These are phyloP conservation scores for Ruditapes philippinarum DNA, from an alignment of 1,140 invertebrate genomes.

Conservation along the genomic window DNA sequence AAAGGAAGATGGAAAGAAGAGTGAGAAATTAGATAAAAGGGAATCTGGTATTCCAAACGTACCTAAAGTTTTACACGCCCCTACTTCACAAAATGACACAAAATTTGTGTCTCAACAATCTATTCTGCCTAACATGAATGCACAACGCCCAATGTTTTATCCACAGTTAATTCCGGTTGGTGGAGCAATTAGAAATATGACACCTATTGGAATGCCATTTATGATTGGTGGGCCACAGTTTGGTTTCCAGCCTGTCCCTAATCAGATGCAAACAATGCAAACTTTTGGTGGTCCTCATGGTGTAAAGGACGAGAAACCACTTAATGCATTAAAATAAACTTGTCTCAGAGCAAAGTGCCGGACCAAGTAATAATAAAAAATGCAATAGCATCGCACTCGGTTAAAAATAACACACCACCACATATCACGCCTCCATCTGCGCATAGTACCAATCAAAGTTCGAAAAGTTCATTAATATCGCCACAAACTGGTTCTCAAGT, in stretches of 20 bases:
- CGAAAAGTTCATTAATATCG: constrained; percentile 29
- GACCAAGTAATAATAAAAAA: constrained; percentile 8
- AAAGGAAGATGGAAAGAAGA: background rate
- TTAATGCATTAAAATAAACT: constrained; percentile 45
- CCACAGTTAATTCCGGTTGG: constrained; percentile 56
- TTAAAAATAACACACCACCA: background rate
- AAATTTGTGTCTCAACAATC: constrained; percentile 11
- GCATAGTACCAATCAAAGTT: constrained; percentile 13
- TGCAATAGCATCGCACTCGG: constrained; percentile 5
- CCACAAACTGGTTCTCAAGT: background rate
- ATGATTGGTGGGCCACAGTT: constrained; percentile 40
- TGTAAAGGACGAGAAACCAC: constrained; percentile 40
- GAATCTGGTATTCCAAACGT: background rate
- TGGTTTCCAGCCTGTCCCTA: constrained; percentile 22
- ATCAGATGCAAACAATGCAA: constrained; percentile 22
- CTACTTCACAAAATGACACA: background rate
- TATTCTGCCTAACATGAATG: constrained; percentile 24
- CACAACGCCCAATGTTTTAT: constrained; percentile 52
- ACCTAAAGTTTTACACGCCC: background rate
- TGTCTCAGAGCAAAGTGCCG: constrained; percentile 7
- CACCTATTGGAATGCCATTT: constrained; percentile 58
- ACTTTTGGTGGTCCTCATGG: background rate
- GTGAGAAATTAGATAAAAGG: background rate
- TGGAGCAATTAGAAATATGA: constrained; percentile 20
- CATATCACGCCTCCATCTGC: constrained; percentile 37